These are phyloP conservation scores for Pecten maximus DNA, from an alignment of 2,888 invertebrate genomes.

Conservation along the genomic window DNA sequence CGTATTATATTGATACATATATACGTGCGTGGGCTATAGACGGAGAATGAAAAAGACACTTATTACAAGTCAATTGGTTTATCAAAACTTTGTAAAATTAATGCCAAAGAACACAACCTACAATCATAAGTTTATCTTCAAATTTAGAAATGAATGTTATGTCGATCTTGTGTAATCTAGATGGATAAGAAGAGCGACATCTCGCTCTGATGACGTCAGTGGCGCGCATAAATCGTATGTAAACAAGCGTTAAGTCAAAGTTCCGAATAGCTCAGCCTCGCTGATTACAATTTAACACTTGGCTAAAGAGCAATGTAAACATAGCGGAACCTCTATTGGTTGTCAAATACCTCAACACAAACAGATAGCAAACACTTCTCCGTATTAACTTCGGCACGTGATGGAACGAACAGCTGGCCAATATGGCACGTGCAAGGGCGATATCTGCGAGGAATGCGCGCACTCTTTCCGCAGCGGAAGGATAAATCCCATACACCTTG, in stretches of 20 bases:
- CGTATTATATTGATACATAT: too few species aligned
- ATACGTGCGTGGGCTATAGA: too few species aligned
- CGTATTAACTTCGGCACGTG: background rate
- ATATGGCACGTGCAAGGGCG: background rate
- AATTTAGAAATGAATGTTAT: background rate
- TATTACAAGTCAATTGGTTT: too few species aligned
- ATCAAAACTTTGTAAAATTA: too few species aligned
- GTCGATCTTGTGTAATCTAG: background rate
- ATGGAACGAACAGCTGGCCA: slow-evolving; percentile 3
- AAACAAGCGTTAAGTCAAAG: background rate
- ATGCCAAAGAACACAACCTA: too few species aligned
- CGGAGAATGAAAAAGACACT: too few species aligned
- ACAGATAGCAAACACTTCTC: background rate
- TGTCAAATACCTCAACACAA: slow-evolving; percentile 26
- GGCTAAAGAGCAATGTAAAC: slow-evolving; percentile 15
- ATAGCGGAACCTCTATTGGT: slow-evolving; percentile 2
- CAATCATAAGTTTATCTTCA: background rate
- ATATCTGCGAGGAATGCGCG: background rate
- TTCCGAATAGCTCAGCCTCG: background rate
- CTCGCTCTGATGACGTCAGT: background rate
- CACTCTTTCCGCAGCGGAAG: slow-evolving; percentile 19
- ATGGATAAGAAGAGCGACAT: background rate
- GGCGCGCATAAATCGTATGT: background rate
- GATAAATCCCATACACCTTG: slow-evolving; percentile 10
- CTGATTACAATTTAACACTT: slow-evolving; percentile 28